Conservation (phyloP, 1,140 invertebrate genomes). For the Ceratina calcarata region DNA sequence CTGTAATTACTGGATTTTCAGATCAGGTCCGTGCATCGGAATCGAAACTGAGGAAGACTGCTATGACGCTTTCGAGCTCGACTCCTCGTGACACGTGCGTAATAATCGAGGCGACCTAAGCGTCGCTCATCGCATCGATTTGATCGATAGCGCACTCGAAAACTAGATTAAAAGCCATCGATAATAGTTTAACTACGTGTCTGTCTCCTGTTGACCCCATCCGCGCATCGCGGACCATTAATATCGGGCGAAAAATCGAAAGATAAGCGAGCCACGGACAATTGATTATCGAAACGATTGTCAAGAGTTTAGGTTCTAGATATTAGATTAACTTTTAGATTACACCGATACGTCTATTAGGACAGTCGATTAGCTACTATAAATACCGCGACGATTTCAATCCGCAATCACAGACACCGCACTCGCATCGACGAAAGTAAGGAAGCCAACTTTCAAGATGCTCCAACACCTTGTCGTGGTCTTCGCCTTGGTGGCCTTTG, state of each 20-base stretch:
- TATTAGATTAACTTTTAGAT: constrained; percentile 13
- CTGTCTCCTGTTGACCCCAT: constrained; percentile 27
- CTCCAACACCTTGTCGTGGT: constrained; percentile 17
- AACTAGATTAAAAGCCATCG: constrained; percentile 42
- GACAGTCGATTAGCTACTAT: constrained; percentile 6
- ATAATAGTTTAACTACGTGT: constrained; percentile 41
- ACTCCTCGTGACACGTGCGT: constrained; percentile 18
- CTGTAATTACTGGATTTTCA: no score
- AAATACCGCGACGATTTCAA: constrained; percentile 9
- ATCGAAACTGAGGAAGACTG: background rate
- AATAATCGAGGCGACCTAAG: constrained; percentile 18
- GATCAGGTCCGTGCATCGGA: no score
- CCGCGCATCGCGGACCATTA: background rate
- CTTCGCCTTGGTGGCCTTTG: constrained; percentile 33
- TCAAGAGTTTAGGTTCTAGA: background rate
- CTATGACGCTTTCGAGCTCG: background rate
- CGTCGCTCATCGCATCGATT: background rate
- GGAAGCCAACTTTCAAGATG: constrained; percentile 34
- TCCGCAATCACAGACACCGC: background rate
- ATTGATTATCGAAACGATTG: background rate
- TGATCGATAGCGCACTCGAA: constrained; percentile 33
- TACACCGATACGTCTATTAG: background rate
- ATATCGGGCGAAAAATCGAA: constrained; percentile 18
- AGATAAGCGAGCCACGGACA: constrained; percentile 9
- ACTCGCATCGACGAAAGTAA: background rate